A percentile compares a stretch with the other conserved stretches of the same genome.
phyloP scores from a whole-genome alignment of 1,140 invertebrate genomes.

The Mercenaria mercenaria region DNA sequence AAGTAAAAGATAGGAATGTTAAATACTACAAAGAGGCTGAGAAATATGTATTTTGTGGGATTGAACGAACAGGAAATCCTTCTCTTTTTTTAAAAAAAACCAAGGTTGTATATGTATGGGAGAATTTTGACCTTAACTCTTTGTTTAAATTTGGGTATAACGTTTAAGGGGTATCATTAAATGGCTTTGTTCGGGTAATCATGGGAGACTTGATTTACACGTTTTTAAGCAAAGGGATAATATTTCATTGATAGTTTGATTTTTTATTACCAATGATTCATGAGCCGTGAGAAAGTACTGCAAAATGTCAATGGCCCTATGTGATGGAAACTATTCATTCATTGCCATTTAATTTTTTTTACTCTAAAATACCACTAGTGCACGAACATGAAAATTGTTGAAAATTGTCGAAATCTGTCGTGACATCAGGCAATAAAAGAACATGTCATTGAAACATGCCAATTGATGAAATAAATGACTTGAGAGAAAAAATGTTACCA shows the following conservation, averaged over 20 bases:
- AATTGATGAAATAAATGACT: conserved; percentile 9
- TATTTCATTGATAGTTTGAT: conserved; percentile 31
- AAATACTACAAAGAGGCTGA: too few species aligned
- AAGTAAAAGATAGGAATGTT: too few species aligned
- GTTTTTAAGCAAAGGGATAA: not conserved
- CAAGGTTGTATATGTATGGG: not conserved
- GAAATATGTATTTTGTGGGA: not conserved
- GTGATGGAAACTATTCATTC: not conserved
- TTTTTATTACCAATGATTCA: conserved; percentile 38
- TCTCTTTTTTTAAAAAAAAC: not conserved
- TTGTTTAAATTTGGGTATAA: not conserved
- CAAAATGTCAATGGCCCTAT: not conserved
- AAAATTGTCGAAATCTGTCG: conserved; percentile 11
- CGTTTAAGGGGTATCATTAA: conserved; percentile 19
- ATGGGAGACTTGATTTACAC: conserved; percentile 5
- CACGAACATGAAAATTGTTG: conserved; percentile 13
- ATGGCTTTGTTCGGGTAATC: not conserved
- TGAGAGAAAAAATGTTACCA: conserved; percentile 24
- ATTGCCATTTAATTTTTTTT: not conserved
- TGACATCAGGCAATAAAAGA: conserved; percentile 1
- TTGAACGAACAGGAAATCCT: not conserved
- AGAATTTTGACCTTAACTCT: not conserved
- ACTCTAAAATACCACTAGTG: not conserved
- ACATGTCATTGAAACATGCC: not conserved
- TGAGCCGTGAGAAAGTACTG: not conserved